Base-by-base conservation (phyloP, 2,888 invertebrate species). In the Entomobrya multifasciata region DNA sequence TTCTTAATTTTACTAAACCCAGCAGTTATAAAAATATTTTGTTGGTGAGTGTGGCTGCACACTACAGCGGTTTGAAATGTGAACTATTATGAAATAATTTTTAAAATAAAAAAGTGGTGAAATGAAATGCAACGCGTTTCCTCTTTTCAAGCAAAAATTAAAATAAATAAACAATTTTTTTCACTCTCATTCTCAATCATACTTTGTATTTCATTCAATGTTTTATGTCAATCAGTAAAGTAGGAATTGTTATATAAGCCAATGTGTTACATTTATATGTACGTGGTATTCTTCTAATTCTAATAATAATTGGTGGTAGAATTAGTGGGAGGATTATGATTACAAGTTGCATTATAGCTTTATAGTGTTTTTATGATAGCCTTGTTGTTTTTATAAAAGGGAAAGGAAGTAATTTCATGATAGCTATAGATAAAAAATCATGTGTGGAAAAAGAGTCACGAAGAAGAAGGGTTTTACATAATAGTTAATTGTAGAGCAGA, bases 71-170 rank as follows among this genome's bases (percentile, higher is more conserved):
- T n/a, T n/a, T n/a, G n/a, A n/a, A n/a, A n/a, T n/a, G n/a, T n/a
- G n/a, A n/a, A n/a, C n/a, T n/a, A n/a, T n/a, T n/a, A n/a, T n/a
- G n/a, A n/a, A n/a, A n/a, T n/a, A n/a, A n/a, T n/a, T n/a, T n/a
- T n/a, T n/a, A n/a, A n/a, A n/a, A n/a, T n/a, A n/a, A n/a, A n/a
- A n/a, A 74, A 52, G 74, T 82, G 81, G 72, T 82, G 81, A 72
- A 82, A 82, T 82, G 81, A 82, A 82, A 82, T 80, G 80, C 67
- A 80, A 55, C n/a, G n/a, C 67, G 80, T 55, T 80, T 80, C 80
- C 80, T 67, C 41, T 67, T 36, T 74, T 55, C 47, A 47, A n/a
- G 70, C 47, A 25, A 70, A 70, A 67, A 67, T 67, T 67, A 67
- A 67, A 67, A 15, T 67, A 22, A 67, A 10, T n/a, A n/a, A n/a